These are phyloP conservation scores for Brachyhypopomus occidentalis DNA, from an alignment of 2,113 vertebrate species.

Conservation along the genomic window DNA sequence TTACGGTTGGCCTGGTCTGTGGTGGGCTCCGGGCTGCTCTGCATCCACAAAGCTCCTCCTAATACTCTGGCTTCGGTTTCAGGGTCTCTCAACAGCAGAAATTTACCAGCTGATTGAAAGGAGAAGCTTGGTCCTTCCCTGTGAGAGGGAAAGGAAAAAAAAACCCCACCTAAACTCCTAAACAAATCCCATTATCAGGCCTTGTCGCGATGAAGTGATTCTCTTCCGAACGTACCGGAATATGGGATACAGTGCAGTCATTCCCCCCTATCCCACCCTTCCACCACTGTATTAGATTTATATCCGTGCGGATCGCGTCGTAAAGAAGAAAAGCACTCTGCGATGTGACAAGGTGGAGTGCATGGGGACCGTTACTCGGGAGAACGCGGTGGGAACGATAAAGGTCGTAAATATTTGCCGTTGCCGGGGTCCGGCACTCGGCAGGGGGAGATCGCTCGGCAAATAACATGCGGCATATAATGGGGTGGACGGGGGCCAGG, in stretches of 20 bases:
- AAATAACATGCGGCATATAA: conserved; percentile 75
- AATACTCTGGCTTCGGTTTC: conserved; percentile 6
- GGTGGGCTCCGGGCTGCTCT: not conserved
- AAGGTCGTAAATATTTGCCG: conserved; percentile 76
- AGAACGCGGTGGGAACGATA: conserved; percentile 73
- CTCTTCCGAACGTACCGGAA: conserved; percentile 56
- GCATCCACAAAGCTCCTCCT: conserved; percentile 16
- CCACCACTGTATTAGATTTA: conserved; percentile 68
- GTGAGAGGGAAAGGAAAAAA: conserved; percentile 16
- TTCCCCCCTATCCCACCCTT: not conserved
- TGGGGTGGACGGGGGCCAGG: conserved; percentile 76
- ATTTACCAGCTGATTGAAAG: not conserved
- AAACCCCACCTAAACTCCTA: conserved; percentile 18
- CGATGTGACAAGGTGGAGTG: conserved; percentile 66
- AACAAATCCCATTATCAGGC: conserved; percentile 48
- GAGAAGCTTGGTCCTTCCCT: conserved; percentile 2
- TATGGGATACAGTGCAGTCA: conserved; percentile 41
- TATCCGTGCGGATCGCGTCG: conserved; percentile 67
- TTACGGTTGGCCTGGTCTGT: not conserved
- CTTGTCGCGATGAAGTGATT: conserved; percentile 39
- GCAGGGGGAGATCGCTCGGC: conserved; percentile 53
- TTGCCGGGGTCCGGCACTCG: conserved; percentile 69
- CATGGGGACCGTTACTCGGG: conserved; percentile 66
- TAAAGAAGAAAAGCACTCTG: conserved; percentile 72
- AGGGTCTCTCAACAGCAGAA: conserved; percentile 19